Evolutionary conservation across 2,888 invertebrate species (phyloP).

Genomic region (Uropetala carovei): DNA sequence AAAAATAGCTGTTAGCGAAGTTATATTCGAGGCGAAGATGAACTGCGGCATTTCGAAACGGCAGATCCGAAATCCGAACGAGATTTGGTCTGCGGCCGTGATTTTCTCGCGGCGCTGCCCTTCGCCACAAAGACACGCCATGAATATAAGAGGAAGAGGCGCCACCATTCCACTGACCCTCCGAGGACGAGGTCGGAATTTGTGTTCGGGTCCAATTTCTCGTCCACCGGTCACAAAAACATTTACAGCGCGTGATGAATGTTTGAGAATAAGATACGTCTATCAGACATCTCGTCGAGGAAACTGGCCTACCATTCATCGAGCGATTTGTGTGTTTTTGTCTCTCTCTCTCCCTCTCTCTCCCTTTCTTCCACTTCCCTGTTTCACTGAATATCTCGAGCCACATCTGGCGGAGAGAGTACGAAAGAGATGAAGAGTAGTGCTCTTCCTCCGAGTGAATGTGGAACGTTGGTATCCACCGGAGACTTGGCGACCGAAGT

Average conservation of each 20-base stretch:
- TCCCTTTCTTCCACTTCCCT: background rate
- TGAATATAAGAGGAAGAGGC: conserved; percentile 24
- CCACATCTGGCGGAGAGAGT: background rate
- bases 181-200: background rate
- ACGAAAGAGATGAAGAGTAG: background rate
- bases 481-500: background rate
- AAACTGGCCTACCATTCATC: conserved; percentile 9
- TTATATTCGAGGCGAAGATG: too few relatives aligned
- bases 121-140: background rate
- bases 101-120: background rate
- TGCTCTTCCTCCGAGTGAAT: background rate
- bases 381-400: background rate
- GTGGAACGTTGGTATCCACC: background rate
- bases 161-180: background rate
- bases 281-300: background rate
- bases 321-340: background rate
- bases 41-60: too few relatives aligned
- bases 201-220: too few relatives aligned
- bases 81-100: background rate
- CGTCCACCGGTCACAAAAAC: background rate
- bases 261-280: background rate
- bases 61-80: background rate
- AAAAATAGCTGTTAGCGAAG: too few relatives aligned
- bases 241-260: background rate
- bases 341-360: background rate